Conservation (phyloP, 2,113 vertebrate species). For the Dryoscopus gambensis region DNA sequence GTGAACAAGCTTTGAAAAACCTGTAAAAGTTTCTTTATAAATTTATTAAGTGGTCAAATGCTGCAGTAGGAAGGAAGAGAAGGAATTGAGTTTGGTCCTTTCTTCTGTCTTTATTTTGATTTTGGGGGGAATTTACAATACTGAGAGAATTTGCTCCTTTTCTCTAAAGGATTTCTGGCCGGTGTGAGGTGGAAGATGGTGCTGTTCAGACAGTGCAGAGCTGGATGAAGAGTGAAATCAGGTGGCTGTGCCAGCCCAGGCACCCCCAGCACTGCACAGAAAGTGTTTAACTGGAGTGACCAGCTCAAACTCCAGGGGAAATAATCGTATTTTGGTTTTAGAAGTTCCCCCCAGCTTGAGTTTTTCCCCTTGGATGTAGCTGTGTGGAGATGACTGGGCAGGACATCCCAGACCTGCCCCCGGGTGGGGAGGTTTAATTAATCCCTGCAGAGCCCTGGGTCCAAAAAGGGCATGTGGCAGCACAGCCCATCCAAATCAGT, state of each 20-base stretch:
- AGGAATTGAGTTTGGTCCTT: not conserved
- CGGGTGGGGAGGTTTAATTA: not conserved
- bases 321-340: not conserved
- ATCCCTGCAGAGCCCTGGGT: not conserved
- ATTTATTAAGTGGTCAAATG: rapidly evolving
- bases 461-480: not conserved
- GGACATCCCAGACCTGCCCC: not conserved
- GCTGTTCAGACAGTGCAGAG: not conserved
- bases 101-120: not conserved
- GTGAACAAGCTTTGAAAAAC: not conserved
- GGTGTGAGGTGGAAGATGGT: not conserved
- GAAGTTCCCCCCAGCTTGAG: not conserved
- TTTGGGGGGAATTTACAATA: not conserved
- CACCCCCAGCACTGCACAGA: not conserved
- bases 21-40: not conserved
- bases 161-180: not conserved
- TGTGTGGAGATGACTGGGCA: not conserved
- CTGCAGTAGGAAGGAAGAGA: not conserved
- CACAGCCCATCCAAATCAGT: not conserved
- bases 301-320: not conserved
- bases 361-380: not conserved
- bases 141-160: not conserved
- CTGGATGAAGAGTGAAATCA: not conserved
- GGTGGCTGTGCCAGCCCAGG: not conserved
- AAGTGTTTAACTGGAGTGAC: not conserved